Conservation (phyloP, 2,888 invertebrate genomes). For the Cremastinae sp. region DNA sequence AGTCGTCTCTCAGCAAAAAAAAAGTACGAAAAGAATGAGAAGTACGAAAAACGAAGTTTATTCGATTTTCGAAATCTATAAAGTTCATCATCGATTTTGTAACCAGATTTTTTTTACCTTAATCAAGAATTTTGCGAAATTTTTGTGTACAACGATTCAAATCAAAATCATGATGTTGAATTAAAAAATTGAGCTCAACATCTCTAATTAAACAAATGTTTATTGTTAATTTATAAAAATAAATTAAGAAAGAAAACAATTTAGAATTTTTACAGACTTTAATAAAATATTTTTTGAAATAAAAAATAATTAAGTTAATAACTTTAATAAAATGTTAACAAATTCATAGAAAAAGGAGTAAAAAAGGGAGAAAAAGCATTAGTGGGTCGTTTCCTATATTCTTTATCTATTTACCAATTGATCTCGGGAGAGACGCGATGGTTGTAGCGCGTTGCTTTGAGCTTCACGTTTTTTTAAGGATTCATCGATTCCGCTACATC, state of each 20-base stretch:
- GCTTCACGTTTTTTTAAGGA: constrained; percentile 76
- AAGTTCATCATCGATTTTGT: background rate
- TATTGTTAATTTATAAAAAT: too few relatives aligned
- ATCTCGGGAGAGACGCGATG: constrained; percentile 59
- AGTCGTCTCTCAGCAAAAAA: background rate
- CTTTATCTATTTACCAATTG: constrained; percentile 71
- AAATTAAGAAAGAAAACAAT: too few relatives aligned
- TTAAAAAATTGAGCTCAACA: constrained; percentile 5
- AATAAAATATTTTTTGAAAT: too few relatives aligned
- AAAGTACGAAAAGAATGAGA: background rate
- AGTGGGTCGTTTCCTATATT: background rate
- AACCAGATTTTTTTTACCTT: too few relatives aligned
- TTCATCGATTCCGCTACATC: constrained; percentile 76
- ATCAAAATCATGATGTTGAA: too few relatives aligned
- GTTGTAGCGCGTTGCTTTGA: constrained; percentile 67
- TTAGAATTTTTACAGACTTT: too few relatives aligned
- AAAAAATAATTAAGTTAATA: too few relatives aligned
- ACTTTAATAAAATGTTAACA: too few relatives aligned
- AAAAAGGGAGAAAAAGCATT: background rate
- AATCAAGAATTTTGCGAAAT: background rate
- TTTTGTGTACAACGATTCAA: too few relatives aligned
- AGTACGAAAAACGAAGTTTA: background rate
- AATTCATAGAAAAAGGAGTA: background rate
- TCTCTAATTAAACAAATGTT: constrained; percentile 10
- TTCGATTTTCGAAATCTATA: too few relatives aligned